phyloP scores from a whole-genome alignment of 2,888 invertebrate species.

The Acronicta leporina region DNA sequence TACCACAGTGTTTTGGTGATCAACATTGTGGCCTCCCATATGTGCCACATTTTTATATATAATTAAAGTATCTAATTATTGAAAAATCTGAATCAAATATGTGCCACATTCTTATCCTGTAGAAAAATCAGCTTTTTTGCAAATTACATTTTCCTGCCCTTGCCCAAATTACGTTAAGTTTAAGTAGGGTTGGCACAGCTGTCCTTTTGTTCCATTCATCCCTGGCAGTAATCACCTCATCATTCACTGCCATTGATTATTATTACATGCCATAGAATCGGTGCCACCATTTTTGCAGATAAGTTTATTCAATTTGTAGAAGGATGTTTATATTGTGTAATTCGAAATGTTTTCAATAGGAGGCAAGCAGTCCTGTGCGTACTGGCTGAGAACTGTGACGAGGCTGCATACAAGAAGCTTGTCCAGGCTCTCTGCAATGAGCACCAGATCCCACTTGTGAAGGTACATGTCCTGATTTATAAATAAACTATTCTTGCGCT shows the following conservation, averaged over 20 bases:
- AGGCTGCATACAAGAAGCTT: constrained; percentile 98
- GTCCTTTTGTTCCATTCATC: too few relatives aligned
- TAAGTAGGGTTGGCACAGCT: too few relatives aligned
- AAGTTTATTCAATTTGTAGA: too few relatives aligned
- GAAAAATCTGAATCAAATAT: neutral
- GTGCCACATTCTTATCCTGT: too few relatives aligned
- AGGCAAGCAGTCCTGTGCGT: constrained; percentile 99
- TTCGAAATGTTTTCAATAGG: constrained; percentile 81
- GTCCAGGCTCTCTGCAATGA: constrained; percentile 99
- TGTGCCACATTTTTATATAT: constrained; percentile 77
- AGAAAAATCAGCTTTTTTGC: too few relatives aligned
- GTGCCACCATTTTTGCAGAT: too few relatives aligned
- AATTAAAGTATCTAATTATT: neutral
- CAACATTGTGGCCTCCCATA: constrained; percentile 86
- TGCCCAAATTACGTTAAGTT: too few relatives aligned
- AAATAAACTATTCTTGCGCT: constrained; percentile 57
- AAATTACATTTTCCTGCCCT: too few relatives aligned
- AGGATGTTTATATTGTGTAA: too few relatives aligned
- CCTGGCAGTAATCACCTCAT: too few relatives aligned
- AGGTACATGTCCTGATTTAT: constrained; percentile 83
- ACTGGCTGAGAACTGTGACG: constrained; percentile 99
- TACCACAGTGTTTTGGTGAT: constrained; percentile 76
- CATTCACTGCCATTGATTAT: too few relatives aligned
- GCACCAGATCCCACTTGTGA: constrained; percentile 98
- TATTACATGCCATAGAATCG: too few relatives aligned